Percentiles rank a stretch among this genome's conserved stretches.
Conservation (phyloP, 2,888 invertebrate genomes). For the Aproaerema taeniolella region DNA sequence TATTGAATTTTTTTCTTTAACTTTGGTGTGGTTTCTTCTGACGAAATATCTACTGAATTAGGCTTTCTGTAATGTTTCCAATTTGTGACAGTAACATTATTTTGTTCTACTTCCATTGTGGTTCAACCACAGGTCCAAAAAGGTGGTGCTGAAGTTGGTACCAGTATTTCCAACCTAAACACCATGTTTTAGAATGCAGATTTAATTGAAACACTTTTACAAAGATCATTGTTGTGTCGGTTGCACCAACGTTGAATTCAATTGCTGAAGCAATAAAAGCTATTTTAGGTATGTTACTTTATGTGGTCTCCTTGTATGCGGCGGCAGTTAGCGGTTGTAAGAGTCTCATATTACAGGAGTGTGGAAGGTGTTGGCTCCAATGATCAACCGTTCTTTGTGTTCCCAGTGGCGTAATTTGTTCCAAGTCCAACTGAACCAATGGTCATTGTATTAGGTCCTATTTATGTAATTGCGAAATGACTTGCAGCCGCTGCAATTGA, state of each 20-base stretch:
- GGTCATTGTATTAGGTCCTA: slow-evolving; percentile 24
- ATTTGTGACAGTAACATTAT: too few relatives aligned
- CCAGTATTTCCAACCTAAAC: slow-evolving; percentile 40
- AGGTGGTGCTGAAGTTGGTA: too few relatives aligned
- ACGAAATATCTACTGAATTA: too few relatives aligned
- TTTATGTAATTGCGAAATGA: slow-evolving; percentile 25
- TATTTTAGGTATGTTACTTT: slow-evolving; percentile 61
- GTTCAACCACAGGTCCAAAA: slow-evolving; percentile 48
- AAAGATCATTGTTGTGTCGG: slow-evolving; percentile 43
- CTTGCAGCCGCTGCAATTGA: slow-evolving; percentile 13
- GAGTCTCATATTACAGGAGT: slow-evolving; percentile 57
- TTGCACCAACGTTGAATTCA: slow-evolving; percentile 62
- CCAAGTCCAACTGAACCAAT: slow-evolving; percentile 18
- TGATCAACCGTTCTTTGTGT: slow-evolving; percentile 50
- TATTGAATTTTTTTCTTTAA: too few relatives aligned
- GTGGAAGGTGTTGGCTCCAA: slow-evolving; percentile 48
- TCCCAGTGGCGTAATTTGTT: slow-evolving; percentile 30
- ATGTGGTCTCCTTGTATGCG: slow-evolving; percentile 54
- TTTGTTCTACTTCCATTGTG: slow-evolving; percentile 36
- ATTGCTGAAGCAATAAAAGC: slow-evolving; percentile 62
- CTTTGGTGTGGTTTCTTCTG: too few relatives aligned
- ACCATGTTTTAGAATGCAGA: slow-evolving; percentile 35
- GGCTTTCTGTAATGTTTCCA: too few relatives aligned
- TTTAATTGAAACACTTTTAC: slow-evolving; percentile 26
- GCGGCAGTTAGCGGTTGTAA: slow-evolving; percentile 49